Base-by-base conservation (phyloP, 2,797 vertebrate genomes). In the Leptatherina wallacei region DNA sequence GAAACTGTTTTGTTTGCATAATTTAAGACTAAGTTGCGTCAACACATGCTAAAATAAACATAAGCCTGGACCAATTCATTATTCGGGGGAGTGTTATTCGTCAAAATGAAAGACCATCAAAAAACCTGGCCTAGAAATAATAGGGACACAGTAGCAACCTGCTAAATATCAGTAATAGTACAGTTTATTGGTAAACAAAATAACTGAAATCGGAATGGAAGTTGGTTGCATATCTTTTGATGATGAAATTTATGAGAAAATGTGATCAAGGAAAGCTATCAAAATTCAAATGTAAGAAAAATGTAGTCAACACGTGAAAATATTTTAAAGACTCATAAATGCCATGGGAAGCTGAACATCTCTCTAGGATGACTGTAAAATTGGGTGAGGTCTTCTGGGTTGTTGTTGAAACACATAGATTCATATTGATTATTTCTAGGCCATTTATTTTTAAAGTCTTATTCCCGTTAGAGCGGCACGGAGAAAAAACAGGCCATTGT, bases 381-480 rank as follows among this genome's bases (percentile, higher is more conserved):
- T 77, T 62, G 35, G 24, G 16, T 40, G 65, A 67, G 54, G 71
- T 75, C 55, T 82, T 85, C 67, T 74, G 60, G 75, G 77, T 71
- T 85, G 86, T 78, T 86, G 61, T 80, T 69, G 47, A 80, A 78
- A 85, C 6, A 13, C 57, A 29, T 32, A 49, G 76, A 78, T 68
- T 81, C 29, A 11, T 86, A 90, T 89, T 86, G 90, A 90, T 91
- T 83, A 85, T 88, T 92, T 91, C 81, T 77, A 78, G 85, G 86
- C 52, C 83, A 72, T 85, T 84, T 91, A 91, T 91, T 91, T 92
- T 90, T 89, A 77, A 90, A 85, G 71, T 44, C 66, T 13, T 12
- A 72, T 78, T 89, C 87, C 70, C 77, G 6, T 77, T 60, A 69
- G 83, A 86, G 82, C 4, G 59, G 55, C 55, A 72, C 38, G 47